Conservation (phyloP, 2,113 vertebrate species). For the Bubo scandiacus region DNA sequence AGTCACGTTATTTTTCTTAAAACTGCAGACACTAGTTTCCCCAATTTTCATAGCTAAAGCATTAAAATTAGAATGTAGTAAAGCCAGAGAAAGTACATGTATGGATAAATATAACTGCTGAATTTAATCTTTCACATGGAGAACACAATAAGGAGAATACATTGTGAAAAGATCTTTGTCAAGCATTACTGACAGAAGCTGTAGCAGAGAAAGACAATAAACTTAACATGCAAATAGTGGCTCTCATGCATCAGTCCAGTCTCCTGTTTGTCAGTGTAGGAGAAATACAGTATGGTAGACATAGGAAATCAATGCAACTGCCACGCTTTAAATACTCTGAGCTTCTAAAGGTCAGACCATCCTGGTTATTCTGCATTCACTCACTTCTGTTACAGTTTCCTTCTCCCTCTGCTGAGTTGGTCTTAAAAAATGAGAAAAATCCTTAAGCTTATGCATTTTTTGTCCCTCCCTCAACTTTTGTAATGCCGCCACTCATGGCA, state of each 20-base stretch:
- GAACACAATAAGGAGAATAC: not conserved
- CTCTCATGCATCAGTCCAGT: slow-evolving; percentile 4
- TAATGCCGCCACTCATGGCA: not conserved
- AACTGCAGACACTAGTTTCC: not conserved
- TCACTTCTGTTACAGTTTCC: not conserved
- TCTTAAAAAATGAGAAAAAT: not conserved
- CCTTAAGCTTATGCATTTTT: not conserved
- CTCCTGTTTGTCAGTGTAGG: slow-evolving; percentile 11
- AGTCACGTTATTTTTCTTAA: not conserved
- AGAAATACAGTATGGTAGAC: slow-evolving; percentile 33
- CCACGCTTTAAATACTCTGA: not conserved
- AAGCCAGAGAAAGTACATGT: slow-evolving; percentile 1
- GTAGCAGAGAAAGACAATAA: slow-evolving; percentile 32
- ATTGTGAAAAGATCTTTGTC: not conserved
- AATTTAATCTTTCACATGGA: slow-evolving; percentile 18
- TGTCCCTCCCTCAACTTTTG: not conserved
- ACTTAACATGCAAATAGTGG: slow-evolving; percentile 36
- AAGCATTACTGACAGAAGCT: slow-evolving; percentile 15
- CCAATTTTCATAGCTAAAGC: not conserved
- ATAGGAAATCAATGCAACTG: slow-evolving; percentile 41
- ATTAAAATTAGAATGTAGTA: slow-evolving; percentile 36
- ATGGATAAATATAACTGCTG: not conserved
- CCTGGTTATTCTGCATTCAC: not conserved
- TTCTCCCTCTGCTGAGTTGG: not conserved
- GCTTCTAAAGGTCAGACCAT: slow-evolving; percentile 22